Conservation (phyloP, 2,888 invertebrate species). For the Tipula helvola region DNA sequence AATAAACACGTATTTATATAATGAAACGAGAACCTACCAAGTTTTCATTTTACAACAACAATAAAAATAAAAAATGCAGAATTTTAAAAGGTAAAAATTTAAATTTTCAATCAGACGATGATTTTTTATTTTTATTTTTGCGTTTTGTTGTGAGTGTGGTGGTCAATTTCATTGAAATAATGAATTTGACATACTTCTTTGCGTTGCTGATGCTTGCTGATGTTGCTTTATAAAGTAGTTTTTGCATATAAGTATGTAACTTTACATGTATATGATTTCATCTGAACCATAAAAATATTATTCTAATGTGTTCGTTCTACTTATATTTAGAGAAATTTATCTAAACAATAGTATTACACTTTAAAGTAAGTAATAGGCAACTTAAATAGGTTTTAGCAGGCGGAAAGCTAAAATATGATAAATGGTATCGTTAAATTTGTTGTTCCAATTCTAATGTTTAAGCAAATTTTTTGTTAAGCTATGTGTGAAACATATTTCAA, state of each 20-base stretch:
- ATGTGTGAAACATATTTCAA: no score
- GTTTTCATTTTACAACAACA: not conserved
- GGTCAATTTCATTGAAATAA: slow-evolving; percentile 4
- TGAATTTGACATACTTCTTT: not conserved
- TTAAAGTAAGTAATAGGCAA: not conserved
- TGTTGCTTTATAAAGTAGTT: not conserved
- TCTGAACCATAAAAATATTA: not conserved
- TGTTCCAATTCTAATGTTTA: not conserved
- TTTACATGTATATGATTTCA: not conserved
- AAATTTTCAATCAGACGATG: not conserved
- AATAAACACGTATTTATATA: not conserved
- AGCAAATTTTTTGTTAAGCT: no score
- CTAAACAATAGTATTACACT: not conserved
- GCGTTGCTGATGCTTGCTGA: not conserved
- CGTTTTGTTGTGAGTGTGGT: not conserved
- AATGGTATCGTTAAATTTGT: not conserved
- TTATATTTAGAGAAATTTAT: not conserved
- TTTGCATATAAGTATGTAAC: not conserved
- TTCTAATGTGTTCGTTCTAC: not conserved
- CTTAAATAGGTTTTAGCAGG: not conserved
- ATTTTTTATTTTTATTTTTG: not conserved
- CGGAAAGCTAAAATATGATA: not conserved
- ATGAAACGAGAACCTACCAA: not conserved
- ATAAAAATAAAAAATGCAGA: not conserved
- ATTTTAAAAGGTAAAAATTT: not conserved